phyloP scores from a whole-genome alignment of 1,140 invertebrate genomes.

The Leptonema lineaticorne region DNA sequence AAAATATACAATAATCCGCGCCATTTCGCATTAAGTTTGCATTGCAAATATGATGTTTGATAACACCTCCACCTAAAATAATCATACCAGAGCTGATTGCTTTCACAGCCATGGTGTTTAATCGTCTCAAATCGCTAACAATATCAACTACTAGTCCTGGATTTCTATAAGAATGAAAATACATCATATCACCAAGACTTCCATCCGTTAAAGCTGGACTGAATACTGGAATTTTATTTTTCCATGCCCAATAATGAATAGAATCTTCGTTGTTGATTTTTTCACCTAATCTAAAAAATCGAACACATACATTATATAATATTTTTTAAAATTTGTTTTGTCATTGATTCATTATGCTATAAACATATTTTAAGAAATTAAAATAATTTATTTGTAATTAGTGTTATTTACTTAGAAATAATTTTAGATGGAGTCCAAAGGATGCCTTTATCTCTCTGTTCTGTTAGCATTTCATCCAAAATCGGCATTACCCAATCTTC shows the following conservation, averaged over 20 bases:
- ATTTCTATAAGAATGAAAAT: constrained; percentile 93
- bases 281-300: constrained; percentile 73
- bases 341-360: neutral
- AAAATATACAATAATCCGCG: constrained; percentile 93
- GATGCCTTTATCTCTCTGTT: constrained; percentile 76
- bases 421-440: constrained; percentile 95
- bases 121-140: constrained; percentile 82
- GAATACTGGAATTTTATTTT: constrained; percentile 97
- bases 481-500: constrained; percentile 98
- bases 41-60: constrained; percentile 99
- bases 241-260: constrained; percentile 97
- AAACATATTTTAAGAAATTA: neutral
- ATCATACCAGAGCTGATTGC: constrained; percentile 94
- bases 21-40: constrained; percentile 98
- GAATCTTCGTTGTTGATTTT: constrained; percentile 90
- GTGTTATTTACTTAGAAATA: constrained; percentile 55
- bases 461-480: constrained; percentile 86
- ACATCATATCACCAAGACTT: constrained; percentile 98
- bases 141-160: constrained; percentile 94
- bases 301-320: constrained; percentile 30
- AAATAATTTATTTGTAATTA: too few relatives aligned
- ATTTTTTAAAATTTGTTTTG: neutral
- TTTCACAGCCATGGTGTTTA: constrained; percentile 96
- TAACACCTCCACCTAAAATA: constrained; percentile 92
- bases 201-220: constrained; percentile 98